These are phyloP conservation scores for Ochropleura leucogaster DNA, from an alignment of 2,888 invertebrate species.

Conservation along the genomic window DNA sequence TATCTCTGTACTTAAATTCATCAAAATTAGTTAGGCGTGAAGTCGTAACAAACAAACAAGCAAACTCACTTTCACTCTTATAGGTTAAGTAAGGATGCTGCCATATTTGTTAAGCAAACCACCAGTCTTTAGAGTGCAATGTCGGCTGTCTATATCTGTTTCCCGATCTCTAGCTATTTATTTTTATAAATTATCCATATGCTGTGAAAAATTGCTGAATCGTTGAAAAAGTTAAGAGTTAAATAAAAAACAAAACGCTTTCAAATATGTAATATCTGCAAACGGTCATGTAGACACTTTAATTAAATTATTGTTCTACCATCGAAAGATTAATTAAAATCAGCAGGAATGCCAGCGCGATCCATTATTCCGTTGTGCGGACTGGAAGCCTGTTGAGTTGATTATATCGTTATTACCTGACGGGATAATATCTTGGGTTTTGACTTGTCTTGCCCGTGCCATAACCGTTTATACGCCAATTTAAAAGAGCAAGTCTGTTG, in stretches of 20 bases:
- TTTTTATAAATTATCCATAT: neutral
- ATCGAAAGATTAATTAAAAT: constrained; percentile 55
- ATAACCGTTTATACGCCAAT: constrained; percentile 1
- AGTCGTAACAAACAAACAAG: too few species aligned
- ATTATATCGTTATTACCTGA: constrained; percentile 37
- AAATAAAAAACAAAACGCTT: constrained; percentile 10
- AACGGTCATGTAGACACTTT: constrained; percentile 27
- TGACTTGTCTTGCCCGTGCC: neutral
- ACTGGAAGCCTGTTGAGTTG: constrained; percentile 24
- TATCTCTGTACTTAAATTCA: too few species aligned
- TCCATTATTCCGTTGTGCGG: constrained; percentile 27
- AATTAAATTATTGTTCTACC: constrained; percentile 53
- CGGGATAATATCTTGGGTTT: constrained; percentile 9
- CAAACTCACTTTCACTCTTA: too few species aligned
- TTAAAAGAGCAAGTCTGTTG: neutral
- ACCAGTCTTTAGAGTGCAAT: too few species aligned
- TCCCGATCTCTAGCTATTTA: neutral
- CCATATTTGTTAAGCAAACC: too few species aligned
- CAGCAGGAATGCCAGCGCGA: constrained; percentile 29
- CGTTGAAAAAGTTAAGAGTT: neutral
- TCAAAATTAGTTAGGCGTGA: too few species aligned
- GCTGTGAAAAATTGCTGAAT: neutral
- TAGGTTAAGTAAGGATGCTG: too few species aligned
- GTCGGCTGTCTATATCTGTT: too few species aligned
- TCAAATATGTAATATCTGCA: constrained; percentile 36